These are phyloP conservation scores for Mallotus villosus DNA, from an alignment of 2,797 vertebrate species.

Conservation along the genomic window DNA sequence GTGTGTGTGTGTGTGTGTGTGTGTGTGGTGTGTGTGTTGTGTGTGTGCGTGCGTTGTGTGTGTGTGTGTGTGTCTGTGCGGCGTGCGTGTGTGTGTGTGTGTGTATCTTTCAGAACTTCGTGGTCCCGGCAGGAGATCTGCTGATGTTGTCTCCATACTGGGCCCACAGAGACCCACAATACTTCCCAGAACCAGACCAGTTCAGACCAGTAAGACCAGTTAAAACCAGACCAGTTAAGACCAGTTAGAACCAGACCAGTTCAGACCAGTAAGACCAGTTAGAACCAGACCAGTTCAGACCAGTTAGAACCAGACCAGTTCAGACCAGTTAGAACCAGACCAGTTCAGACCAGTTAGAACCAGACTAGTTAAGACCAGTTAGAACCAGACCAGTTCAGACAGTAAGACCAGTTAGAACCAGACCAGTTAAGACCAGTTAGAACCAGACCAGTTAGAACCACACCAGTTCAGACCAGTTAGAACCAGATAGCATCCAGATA, in stretches of 20 bases:
- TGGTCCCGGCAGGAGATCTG: conserved; percentile 78
- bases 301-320: too few relatives aligned
- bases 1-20: neutral
- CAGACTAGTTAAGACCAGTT: too few relatives aligned
- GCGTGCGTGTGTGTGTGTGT: too few relatives aligned
- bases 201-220: conserved; percentile 78
- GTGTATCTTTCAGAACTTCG: conserved; percentile 78
- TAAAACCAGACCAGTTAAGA: too few relatives aligned
- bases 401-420: conserved; percentile 57
- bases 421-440: conserved; percentile 71
- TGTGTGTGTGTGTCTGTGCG: conserved; percentile 12
- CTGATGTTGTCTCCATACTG: conserved; percentile 82
- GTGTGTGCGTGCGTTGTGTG: neutral
- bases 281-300: too few relatives aligned
- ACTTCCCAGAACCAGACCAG: conserved; percentile 79
- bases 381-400: too few relatives aligned
- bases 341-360: too few relatives aligned
- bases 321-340: too few relatives aligned
- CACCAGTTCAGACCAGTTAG: conserved; percentile 80
- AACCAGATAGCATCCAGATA: too few relatives aligned
- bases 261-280: conserved; percentile 69
- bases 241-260: conserved; percentile 61
- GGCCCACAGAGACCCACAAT: conserved; percentile 80
- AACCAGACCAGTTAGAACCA: conserved; percentile 56
- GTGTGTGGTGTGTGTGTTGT: neutral